Conservation (phyloP, 1,140 invertebrate genomes). For the Trichomalopsis sarcophagae region DNA sequence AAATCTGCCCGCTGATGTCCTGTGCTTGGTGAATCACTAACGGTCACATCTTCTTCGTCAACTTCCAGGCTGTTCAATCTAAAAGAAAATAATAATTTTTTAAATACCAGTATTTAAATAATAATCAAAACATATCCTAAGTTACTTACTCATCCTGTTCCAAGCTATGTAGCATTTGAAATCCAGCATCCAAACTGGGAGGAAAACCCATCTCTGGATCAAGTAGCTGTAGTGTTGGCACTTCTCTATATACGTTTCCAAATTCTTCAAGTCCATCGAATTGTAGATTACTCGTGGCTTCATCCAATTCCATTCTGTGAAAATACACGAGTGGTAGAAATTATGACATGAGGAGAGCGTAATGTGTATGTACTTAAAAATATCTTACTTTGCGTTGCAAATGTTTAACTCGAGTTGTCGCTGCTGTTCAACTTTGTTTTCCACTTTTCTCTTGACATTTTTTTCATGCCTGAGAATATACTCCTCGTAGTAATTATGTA, state of each 20-base stretch:
- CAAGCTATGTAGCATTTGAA: constrained; percentile 75
- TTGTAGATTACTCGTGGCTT: constrained; percentile 67
- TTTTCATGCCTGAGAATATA: constrained; percentile 74
- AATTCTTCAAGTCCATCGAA: constrained; percentile 71
- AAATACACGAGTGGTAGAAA: constrained; percentile 46
- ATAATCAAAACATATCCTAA: constrained; percentile 23
- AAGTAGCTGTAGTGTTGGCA: constrained; percentile 72
- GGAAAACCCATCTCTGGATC: constrained; percentile 74
- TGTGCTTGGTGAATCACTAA: constrained; percentile 63
- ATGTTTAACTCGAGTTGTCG: constrained; percentile 69
- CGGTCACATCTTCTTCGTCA: constrained; percentile 67
- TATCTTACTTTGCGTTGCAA: constrained; percentile 63
- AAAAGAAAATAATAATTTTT: constrained; percentile 4
- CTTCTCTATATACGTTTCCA: constrained; percentile 69
- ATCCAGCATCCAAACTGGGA: constrained; percentile 74
- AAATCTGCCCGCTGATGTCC: constrained; percentile 54
- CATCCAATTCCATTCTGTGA: constrained; percentile 70
- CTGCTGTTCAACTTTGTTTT: constrained; percentile 73
- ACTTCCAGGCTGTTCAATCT: constrained; percentile 70
- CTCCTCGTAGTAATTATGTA: constrained; percentile 77
- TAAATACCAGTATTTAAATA: background rate
- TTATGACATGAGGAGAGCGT: background rate
- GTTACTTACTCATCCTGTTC: constrained; percentile 73
- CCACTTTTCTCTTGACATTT: constrained; percentile 71
- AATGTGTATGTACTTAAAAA: constrained; percentile 16